Conservation (phyloP, 2,888 invertebrate species). For the Conomelus anceps region DNA sequence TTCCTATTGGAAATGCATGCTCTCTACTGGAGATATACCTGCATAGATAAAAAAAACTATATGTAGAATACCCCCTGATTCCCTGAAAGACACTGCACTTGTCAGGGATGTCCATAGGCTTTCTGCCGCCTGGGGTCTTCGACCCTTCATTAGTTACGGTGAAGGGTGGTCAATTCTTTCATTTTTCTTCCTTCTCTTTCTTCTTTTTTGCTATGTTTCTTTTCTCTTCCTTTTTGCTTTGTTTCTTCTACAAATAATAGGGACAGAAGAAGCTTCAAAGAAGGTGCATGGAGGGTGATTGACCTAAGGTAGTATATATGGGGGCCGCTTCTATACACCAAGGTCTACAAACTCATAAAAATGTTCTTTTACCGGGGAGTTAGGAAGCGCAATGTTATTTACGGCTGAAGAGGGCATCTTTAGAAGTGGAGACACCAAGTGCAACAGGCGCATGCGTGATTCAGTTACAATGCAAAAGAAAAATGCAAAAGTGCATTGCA, state of each 20-base stretch:
- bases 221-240: background rate
- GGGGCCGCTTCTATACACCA: background rate
- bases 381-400: background rate
- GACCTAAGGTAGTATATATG: background rate
- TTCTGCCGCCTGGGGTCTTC: background rate
- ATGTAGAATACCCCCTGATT: background rate
- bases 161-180: background rate
- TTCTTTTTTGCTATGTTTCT: background rate
- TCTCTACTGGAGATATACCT: background rate
- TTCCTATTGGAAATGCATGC: background rate
- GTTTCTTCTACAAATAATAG: background rate
- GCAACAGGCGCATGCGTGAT: background rate
- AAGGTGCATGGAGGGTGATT: background rate
- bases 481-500: background rate
- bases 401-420: background rate
- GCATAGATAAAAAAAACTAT: background rate
- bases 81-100: no score
- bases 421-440: background rate
- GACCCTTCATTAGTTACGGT: background rate
- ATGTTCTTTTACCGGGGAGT: background rate
- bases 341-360: background rate
- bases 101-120: background rate
- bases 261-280: no score
- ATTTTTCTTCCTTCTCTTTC: background rate
- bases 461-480: background rate